Evolutionary conservation across 2,888 invertebrate species (phyloP).

Genomic region (Ochropacha duplaris): DNA sequence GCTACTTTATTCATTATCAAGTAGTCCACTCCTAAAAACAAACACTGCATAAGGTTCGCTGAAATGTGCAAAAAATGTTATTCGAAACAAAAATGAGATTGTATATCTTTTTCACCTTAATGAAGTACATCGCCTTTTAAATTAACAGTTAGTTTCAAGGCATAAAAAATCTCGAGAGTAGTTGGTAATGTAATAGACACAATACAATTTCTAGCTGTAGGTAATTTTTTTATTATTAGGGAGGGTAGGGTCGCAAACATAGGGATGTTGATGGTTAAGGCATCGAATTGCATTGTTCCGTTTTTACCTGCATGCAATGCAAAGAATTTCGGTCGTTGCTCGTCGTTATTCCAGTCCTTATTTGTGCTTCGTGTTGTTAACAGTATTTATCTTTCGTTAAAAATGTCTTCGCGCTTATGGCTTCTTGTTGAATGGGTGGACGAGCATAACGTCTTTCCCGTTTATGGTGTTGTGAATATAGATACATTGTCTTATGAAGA

Average conservation of each 20-base stretch:
- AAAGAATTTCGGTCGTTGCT: neutral
- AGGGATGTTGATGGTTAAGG: slow-evolving; percentile 22
- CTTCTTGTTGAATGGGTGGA: slow-evolving; percentile 64
- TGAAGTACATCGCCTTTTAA: neutral
- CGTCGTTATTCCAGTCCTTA: slow-evolving; percentile 20
- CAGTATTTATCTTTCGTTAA: slow-evolving; percentile 13
- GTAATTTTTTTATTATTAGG: slow-evolving; percentile 26
- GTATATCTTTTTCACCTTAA: too few relatives aligned
- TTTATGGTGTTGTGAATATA: slow-evolving; percentile 51
- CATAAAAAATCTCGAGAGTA: neutral
- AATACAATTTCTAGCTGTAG: slow-evolving; percentile 19
- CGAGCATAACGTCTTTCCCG: slow-evolving; percentile 45
- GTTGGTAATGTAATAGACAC: slow-evolving; percentile 7
- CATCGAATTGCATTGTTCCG: slow-evolving; percentile 23
- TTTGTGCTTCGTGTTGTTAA: slow-evolving; percentile 19
- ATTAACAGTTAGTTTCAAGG: neutral
- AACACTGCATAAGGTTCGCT: too few relatives aligned
- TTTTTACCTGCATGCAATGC: slow-evolving; percentile 33
- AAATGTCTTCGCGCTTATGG: slow-evolving; percentile 55
- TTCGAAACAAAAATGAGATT: too few relatives aligned
- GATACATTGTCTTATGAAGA: slow-evolving; percentile 37
- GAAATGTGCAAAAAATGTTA: too few relatives aligned
- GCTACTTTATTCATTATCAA: too few relatives aligned
- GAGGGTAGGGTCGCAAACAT: slow-evolving; percentile 28
- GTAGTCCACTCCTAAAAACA: too few relatives aligned